Percentiles rank a stretch among this genome's conserved stretches.
phyloP scores from a whole-genome alignment of 2,888 invertebrate genomes.

The Saturnia pavonia region DNA sequence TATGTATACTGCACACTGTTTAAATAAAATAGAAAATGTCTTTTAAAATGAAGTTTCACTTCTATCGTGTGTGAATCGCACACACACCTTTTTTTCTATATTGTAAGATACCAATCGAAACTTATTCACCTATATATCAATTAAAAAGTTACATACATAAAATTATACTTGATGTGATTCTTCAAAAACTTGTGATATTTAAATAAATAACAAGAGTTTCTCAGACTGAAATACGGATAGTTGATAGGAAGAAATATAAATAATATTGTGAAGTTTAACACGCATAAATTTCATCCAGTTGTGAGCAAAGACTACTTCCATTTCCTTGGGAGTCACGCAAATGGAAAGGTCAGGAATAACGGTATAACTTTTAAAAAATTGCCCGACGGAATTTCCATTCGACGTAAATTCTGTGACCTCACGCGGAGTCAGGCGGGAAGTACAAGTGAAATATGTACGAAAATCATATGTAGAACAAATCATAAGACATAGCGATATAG shows the following conservation, averaged over 20 bases:
- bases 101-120: too few species aligned
- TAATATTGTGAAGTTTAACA: background rate
- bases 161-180: too few species aligned
- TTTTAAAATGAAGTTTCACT: too few species aligned
- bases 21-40: too few species aligned
- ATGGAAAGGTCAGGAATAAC: slow-evolving; percentile 33
- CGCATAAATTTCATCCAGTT: slow-evolving; percentile 16
- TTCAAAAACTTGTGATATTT: background rate
- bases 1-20: too few species aligned
- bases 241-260: background rate
- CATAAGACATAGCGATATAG: slow-evolving; percentile 26
- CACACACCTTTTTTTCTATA: too few species aligned
- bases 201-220: background rate
- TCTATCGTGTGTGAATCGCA: too few species aligned
- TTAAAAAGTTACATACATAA: too few species aligned
- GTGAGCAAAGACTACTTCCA: slow-evolving; percentile 18
- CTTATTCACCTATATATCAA: too few species aligned
- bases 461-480: slow-evolving; percentile 24
- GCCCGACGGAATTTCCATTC: slow-evolving; percentile 39
- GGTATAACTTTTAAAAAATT: slow-evolving; percentile 47
- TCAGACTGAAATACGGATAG: background rate
- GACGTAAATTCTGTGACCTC: slow-evolving; percentile 46
- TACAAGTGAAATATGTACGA: slow-evolving; percentile 44
- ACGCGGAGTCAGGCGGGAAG: slow-evolving; percentile 31
- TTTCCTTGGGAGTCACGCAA: slow-evolving; percentile 22